Percentiles rank a stretch among this genome's conserved stretches.
Evolutionary conservation across 2,797 vertebrate genomes (phyloP).

Genomic region (Champsocephalus esox): DNA sequence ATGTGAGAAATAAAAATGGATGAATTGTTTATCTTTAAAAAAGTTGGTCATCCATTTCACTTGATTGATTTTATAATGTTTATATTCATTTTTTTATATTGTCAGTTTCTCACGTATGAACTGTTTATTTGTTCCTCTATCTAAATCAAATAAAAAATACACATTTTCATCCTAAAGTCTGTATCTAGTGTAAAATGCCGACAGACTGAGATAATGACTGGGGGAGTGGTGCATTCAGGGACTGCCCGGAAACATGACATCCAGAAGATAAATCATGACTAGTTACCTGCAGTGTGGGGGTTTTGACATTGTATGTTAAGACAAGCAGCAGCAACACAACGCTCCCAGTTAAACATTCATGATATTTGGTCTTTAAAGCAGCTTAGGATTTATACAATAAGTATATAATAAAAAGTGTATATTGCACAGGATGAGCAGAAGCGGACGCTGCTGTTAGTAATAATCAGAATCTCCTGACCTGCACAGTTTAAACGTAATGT

Average conservation of each 20-base stretch:
- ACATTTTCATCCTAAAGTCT: not conserved
- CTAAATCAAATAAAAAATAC: too few relatives aligned
- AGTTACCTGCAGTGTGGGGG: not conserved
- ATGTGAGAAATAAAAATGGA: not conserved
- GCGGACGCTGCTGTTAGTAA: conserved; percentile 26
- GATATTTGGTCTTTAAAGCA: conserved; percentile 32
- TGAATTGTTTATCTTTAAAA: not conserved
- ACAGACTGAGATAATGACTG: not conserved
- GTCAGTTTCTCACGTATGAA: not conserved
- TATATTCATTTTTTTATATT: not conserved
- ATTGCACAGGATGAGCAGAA: conserved; percentile 47
- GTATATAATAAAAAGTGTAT: conserved; percentile 5
- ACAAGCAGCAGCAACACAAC: not conserved
- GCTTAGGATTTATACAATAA: not conserved
- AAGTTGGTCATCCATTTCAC: not conserved
- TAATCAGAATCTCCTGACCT: not conserved
- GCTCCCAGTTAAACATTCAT: conserved; percentile 7
- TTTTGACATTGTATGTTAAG: not conserved
- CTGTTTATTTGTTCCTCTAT: not conserved
- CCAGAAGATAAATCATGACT: not conserved
- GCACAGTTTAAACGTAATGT: not conserved
- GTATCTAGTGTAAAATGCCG: not conserved
- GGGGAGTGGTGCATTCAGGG: not conserved
- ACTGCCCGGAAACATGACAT: not conserved
- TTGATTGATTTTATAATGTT: not conserved